A percentile compares a stretch with the other conserved stretches of the same genome.
Conservation (phyloP, 2,113 vertebrate genomes). For the Poecile atricapillus region DNA sequence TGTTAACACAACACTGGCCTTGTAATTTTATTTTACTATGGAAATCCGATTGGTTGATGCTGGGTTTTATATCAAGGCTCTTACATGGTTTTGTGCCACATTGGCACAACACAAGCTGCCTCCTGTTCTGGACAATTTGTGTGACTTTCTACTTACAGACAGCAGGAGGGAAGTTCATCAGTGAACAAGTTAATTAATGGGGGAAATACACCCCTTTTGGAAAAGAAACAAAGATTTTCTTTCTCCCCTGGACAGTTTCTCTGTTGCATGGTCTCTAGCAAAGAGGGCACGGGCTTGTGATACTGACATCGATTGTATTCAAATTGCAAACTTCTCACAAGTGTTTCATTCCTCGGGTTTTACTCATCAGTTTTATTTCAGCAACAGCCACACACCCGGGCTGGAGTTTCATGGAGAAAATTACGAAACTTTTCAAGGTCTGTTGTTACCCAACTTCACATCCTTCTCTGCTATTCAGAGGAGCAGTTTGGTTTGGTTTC, state of each 20-base stretch:
- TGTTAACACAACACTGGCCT: constrained; percentile 34
- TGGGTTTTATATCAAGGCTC: constrained; percentile 2
- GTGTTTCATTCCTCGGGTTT: constrained; percentile 4
- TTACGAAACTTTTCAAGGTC: neutral
- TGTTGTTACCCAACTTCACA: neutral
- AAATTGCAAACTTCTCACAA: neutral
- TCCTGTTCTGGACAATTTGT: neutral
- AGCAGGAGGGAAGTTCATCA: neutral
- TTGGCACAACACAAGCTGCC: neutral
- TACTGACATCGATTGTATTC: constrained; percentile 23
- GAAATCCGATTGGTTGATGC: constrained; percentile 11
- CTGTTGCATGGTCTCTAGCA: constrained; percentile 62
- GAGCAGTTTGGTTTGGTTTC: neutral
- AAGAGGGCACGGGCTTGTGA: constrained; percentile 42
- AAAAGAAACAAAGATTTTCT: neutral
- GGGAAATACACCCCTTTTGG: neutral
- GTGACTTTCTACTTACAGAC: neutral
- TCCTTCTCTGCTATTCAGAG: neutral
- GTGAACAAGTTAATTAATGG: neutral
- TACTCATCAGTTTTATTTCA: constrained; percentile 7
- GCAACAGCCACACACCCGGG: neutral
- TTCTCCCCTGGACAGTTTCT: constrained; percentile 13
- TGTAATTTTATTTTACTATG: constrained; percentile 57
- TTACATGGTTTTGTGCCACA: neutral
- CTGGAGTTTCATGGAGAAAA: neutral